These are phyloP conservation scores for Synergus umbraculus DNA, from an alignment of 2,888 invertebrate genomes.

Conservation along the genomic window DNA sequence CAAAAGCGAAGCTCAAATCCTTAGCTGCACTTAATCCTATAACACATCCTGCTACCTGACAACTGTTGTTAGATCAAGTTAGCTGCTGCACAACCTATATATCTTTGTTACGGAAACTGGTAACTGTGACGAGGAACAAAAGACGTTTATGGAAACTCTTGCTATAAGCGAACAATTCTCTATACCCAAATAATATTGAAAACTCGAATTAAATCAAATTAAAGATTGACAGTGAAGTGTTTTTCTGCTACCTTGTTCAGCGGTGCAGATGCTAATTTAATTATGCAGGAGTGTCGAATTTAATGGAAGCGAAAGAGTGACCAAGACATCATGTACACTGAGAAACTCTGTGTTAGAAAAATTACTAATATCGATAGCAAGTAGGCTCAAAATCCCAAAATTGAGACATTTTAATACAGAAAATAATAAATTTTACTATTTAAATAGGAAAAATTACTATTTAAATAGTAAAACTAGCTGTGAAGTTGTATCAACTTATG, in stretches of 20 bases:
- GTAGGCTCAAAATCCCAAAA: no score
- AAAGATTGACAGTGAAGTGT: no score
- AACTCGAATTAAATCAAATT: no score
- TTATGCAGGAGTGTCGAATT: neutral
- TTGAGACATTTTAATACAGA: no score
- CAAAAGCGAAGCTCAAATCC: slow-evolving; percentile 17
- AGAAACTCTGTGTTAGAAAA: no score
- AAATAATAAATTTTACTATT: no score
- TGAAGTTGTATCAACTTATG: no score
- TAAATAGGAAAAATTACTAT: no score
- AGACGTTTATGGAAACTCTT: slow-evolving; percentile 12
- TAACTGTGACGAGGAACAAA: slow-evolving; percentile 10
- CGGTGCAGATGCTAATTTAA: neutral
- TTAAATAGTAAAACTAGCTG: no score
- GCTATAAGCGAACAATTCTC: neutral
- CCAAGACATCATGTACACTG: neutral
- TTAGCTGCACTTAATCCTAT: slow-evolving; percentile 9
- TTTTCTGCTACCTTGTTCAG: neutral
- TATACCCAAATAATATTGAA: neutral
- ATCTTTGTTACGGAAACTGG: neutral
- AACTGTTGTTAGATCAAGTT: slow-evolving; percentile 15
- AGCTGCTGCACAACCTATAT: neutral
- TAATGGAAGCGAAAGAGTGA: neutral
- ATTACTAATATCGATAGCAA: no score
- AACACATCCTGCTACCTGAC: slow-evolving; percentile 8